Conservation (phyloP, 2,113 vertebrate species). For the Rhinoderma darwinii region DNA sequence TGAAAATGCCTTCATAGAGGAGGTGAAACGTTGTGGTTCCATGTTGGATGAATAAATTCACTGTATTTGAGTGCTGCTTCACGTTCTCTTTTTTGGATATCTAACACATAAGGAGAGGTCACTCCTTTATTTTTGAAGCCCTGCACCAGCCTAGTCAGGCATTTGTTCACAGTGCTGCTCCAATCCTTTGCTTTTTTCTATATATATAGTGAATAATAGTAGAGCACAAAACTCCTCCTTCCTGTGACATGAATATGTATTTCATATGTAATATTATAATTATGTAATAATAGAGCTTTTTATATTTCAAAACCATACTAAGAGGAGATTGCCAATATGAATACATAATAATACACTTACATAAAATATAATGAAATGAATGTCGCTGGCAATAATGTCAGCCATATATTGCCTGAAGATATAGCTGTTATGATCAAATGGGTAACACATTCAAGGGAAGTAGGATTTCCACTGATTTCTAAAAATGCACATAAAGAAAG, state of each 20-base stretch:
- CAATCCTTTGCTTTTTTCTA: too few relatives aligned
- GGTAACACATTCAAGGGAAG: not conserved
- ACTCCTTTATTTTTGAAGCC: too few relatives aligned
- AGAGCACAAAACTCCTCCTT: not conserved
- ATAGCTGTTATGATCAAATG: not conserved
- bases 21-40: too few relatives aligned
- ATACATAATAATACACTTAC: not conserved
- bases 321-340: not conserved
- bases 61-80: too few relatives aligned
- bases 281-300: not conserved
- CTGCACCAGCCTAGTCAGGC: too few relatives aligned
- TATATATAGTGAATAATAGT: too few relatives aligned
- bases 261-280: not conserved
- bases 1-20: too few relatives aligned
- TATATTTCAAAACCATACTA: slow-evolving; percentile 2
- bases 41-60: too few relatives aligned
- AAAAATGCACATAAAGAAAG: not conserved
- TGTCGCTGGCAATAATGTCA: not conserved
- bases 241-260: not conserved
- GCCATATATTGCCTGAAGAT: not conserved
- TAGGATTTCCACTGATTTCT: not conserved
- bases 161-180: too few relatives aligned
- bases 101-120: too few relatives aligned
- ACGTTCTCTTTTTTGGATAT: too few relatives aligned
- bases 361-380: not conserved